Evolutionary conservation across 2,797 vertebrate species (phyloP).

Genomic region (Gymnocypris eckloni): DNA sequence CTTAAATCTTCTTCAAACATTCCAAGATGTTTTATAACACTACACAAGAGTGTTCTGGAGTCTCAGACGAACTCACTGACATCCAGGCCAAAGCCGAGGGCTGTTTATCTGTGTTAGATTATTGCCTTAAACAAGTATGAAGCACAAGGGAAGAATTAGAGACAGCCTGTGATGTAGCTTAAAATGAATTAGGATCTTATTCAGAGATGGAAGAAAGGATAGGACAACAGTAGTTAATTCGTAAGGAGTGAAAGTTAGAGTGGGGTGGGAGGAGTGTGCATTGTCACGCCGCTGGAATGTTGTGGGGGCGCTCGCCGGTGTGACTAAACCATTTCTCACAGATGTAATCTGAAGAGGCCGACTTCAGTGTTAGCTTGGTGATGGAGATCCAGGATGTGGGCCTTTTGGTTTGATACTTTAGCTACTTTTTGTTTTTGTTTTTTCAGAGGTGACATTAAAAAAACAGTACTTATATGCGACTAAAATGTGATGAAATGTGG

Average conservation of each 20-base stretch:
- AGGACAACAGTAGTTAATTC: slow-evolving; percentile 15
- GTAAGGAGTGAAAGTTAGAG: slow-evolving; percentile 25
- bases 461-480: slow-evolving; percentile 23
- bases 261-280: slow-evolving; percentile 38
- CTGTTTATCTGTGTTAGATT: slow-evolving; percentile 15
- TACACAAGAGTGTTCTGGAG: neutral
- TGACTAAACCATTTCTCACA: slow-evolving; percentile 55
- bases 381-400: slow-evolving; percentile 23
- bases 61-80: slow-evolving; percentile 1
- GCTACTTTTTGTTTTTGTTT: neutral
- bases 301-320: slow-evolving; percentile 43
- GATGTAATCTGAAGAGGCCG: slow-evolving; percentile 54
- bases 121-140: neutral
- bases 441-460: neutral
- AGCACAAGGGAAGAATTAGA: neutral
- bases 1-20: neutral
- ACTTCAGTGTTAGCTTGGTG: slow-evolving; percentile 14
- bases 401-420: slow-evolving; percentile 14
- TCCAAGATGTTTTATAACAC: neutral
- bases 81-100: slow-evolving; percentile 2
- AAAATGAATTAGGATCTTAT: neutral
- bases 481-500: neutral
- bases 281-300: slow-evolving; percentile 57
- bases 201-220: neutral
- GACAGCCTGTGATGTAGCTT: neutral